These are phyloP conservation scores for Argopecten irradians DNA, from an alignment of 1,140 invertebrate species.

Conservation along the genomic window DNA sequence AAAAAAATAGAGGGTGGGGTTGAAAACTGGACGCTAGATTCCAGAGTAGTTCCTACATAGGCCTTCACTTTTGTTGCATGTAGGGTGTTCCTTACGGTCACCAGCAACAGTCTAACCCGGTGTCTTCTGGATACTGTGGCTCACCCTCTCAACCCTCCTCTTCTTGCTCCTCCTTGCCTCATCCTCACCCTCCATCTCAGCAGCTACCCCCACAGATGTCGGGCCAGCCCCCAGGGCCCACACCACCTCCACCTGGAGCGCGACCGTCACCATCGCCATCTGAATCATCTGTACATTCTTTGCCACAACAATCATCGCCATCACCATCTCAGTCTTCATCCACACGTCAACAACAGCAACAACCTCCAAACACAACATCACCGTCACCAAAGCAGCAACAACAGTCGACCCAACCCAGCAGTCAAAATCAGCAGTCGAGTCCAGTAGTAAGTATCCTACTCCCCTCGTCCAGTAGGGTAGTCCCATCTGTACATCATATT, in stretches of 20 bases:
- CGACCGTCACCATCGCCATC: constrained; percentile 30
- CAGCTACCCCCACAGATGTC: constrained; percentile 40
- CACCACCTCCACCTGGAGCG: constrained; percentile 37
- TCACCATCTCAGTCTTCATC: constrained; percentile 40
- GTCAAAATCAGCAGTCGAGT: constrained; percentile 42
- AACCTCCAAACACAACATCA: constrained; percentile 46
- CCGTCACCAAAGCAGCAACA: constrained; percentile 35
- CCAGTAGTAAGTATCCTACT: constrained; percentile 42
- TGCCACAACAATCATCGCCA: constrained; percentile 36
- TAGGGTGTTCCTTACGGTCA: constrained; percentile 4
- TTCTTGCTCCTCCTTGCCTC: constrained; percentile 31
- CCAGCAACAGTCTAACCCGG: constrained; percentile 35
- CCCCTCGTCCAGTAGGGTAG: too few relatives aligned
- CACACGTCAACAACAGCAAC: constrained; percentile 39
- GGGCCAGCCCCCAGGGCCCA: constrained; percentile 29
- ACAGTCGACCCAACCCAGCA: constrained; percentile 27
- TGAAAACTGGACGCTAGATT: not conserved
- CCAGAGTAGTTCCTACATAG: not conserved
- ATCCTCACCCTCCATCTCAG: constrained; percentile 47
- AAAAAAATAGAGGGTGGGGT: not conserved
- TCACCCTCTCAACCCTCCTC: constrained; percentile 36
- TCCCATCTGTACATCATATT: not conserved
- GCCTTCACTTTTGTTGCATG: constrained; percentile 4
- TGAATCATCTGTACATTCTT: constrained; percentile 23
- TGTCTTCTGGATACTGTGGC: constrained; percentile 38